Base-by-base conservation (phyloP, 2,888 invertebrate species). In the Tetrapedia diversipes region DNA sequence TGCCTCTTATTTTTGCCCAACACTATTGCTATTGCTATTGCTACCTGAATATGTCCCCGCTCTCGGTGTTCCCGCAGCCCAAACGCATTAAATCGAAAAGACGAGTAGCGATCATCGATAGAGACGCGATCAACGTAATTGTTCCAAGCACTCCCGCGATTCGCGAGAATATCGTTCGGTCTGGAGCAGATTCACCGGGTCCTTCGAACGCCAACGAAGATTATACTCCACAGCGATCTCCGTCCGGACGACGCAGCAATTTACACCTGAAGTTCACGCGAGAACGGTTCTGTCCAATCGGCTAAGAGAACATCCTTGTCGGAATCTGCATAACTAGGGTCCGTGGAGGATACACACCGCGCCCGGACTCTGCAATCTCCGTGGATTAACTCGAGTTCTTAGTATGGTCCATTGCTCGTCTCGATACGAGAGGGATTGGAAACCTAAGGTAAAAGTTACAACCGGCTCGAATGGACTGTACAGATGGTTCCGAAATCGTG, bases 301-400 rank as follows among this genome's bases (percentile, higher is more conserved):
- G 64, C 82, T 83, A 80, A 85, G 80, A 85, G 83, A 80, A 54
- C 77, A 73, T 80, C 74, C 83, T 49, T 76, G 82, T 80, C 69
- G 78, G 84, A 80, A 84, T 85, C 81, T 81, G 72, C 84, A 84
- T 85, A 84, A 84, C 75, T 63, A 66, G 64, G 71, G 54, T 80
- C 69, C 78, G 54, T 27, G 32, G 81, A 54, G 80, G 68, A 80
- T 80, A 83, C 79, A 73, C 70, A 51, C 45, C 47, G 41, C 54
- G 68, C 68, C 66, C 77, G 43, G 73, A 34, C 56, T 71, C 70
- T 53, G 78, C 59, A 80, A 71, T 66, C 83, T 70, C 65, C 24
- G 39, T 34, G 77, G 74, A 82, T 73, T 77, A 73, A 75, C 43
- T 63, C 41, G 45, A 51, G 66, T 73, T 61, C 74, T 43, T 61